Base-by-base conservation (phyloP, 2,888 invertebrate species). In the Spialia ferax region DNA sequence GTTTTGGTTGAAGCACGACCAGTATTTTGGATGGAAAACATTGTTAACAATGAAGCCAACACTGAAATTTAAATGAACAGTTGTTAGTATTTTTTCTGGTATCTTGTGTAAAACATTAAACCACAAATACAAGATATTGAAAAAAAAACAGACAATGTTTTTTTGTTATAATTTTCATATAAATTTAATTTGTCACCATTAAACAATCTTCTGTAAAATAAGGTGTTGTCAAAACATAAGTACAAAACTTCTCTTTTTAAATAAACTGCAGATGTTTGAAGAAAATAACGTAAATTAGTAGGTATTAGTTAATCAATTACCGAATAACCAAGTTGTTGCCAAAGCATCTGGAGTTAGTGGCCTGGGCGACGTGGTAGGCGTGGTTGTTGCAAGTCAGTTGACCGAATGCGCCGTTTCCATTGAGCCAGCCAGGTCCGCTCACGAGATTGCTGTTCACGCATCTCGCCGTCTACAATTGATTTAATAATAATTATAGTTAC, bases 1-100 rank as follows among this genome's bases (percentile, higher is more conserved):
- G 4, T 74, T 79, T 42, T 88, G 85, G 78, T 95, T 93, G 74
- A 94, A 95, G 79, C 96, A 96, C 0, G 95, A 87, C 73, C 86
- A 89, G 72, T 94, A 94, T 8, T 89, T 77, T 18, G 88, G 85
- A 70, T 94, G 84, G 79, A 95, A 94, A 8, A 85, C 81, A n/a
- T 83, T 82, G 69, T 87, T 81, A 0, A 94, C 85, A 29, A 81
- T 77, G 78, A 94, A 95, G 2, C 95, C 95, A 32, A 95, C 87
- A 68, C 95, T 93, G 74, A 38, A 82, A 69, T 4, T 22, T 7
- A 22, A 52, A n/a, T n/a, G n/a, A n/a, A n/a, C 22, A 50, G 15
- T 22, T n/a, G 11, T 35, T 20, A 48, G n/a, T 23, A 52, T 52
- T 10, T 13, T 52, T 23, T 23, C 5, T 3, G 6, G 26, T 32